Conservation (phyloP, 37 sponge, comb jelly and placozoan genomes). For the Halisarca cf. caerulea region DNA sequence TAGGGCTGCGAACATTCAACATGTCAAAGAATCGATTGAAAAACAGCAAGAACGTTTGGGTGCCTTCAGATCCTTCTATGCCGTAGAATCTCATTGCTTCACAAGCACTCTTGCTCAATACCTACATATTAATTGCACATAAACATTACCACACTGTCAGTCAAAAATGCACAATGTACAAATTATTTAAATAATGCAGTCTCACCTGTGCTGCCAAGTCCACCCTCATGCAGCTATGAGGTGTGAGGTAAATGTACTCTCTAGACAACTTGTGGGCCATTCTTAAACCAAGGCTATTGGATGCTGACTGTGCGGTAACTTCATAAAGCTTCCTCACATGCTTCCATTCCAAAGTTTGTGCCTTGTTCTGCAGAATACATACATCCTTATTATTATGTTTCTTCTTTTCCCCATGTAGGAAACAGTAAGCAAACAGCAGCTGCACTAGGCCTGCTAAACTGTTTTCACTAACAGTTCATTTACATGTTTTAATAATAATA, state of each 20-base stretch:
- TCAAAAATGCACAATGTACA: background rate
- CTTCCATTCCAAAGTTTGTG: background rate
- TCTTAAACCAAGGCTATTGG: background rate
- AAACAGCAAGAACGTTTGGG: slow-evolving; percentile 4
- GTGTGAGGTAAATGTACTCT: background rate
- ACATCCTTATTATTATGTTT: no score
- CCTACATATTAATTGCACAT: slow-evolving; percentile 1
- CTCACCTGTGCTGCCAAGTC: slow-evolving; percentile 25
- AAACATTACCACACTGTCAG: slow-evolving; percentile 25
- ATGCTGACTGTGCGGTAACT: background rate
- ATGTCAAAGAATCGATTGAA: slow-evolving; percentile 45
- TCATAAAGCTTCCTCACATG: background rate
- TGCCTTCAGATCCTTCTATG: slow-evolving; percentile 1
- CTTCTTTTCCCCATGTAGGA: no score
- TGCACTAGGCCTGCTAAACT: no score
- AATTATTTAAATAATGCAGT: no score
- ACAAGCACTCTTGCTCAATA: slow-evolving; percentile 3
- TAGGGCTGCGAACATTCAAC: slow-evolving; percentile 38
- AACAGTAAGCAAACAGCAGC: no score
- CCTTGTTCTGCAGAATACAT: slow-evolving; percentile 16
- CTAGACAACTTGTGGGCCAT: background rate
- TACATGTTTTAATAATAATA: no score
- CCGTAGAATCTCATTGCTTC: slow-evolving; percentile 2
- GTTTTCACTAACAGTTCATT: background rate
- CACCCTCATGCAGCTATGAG: background rate